A percentile compares a stretch with the other conserved stretches of the same genome.
Evolutionary conservation across 1,140 invertebrate species (phyloP).

Genomic region (Drosophila hydei): DNA sequence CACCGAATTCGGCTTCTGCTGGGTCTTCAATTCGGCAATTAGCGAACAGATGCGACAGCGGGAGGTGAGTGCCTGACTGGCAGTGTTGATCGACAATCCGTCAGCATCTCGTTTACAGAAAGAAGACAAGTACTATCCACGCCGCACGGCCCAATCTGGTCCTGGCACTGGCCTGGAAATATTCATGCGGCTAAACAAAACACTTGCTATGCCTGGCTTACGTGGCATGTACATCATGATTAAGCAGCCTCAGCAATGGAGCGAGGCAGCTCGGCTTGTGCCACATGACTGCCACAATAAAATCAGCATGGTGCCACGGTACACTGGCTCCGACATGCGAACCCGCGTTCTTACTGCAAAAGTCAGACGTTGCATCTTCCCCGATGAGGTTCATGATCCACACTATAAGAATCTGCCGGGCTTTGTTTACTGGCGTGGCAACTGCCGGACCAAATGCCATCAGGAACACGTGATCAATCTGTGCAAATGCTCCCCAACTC

Average conservation of each 20-base stretch:
- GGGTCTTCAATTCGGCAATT: conserved; percentile 65
- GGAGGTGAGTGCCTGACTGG: conserved; percentile 30
- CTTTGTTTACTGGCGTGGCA: conserved; percentile 67
- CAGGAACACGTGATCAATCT: conserved; percentile 64
- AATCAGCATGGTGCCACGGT: conserved; percentile 51
- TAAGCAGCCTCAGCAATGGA: conserved; percentile 71
- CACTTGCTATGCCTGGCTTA: conserved; percentile 1
- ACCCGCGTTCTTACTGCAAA: conserved; percentile 41
- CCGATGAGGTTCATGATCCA: conserved; percentile 56
- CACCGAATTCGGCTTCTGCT: conserved; percentile 71
- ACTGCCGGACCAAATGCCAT: conserved; percentile 70
- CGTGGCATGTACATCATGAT: conserved; percentile 67
- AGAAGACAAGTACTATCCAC: conserved; percentile 63
- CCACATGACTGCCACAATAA: conserved; percentile 50
- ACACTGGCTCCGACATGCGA: conserved; percentile 43
- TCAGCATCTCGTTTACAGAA: conserved; percentile 22
- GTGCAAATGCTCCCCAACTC: conserved; percentile 64
- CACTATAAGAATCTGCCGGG: conserved; percentile 67
- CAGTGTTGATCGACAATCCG: background rate
- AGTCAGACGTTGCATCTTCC: conserved; percentile 57
- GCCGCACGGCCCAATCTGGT: conserved; percentile 49
- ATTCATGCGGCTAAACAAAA: conserved; percentile 46
- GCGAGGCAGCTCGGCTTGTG: conserved; percentile 43
- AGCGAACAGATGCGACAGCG: conserved; percentile 24
- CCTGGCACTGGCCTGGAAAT: conserved; percentile 61